Base-by-base conservation (phyloP, 2,797 vertebrate species). In the Otus scops region DNA sequence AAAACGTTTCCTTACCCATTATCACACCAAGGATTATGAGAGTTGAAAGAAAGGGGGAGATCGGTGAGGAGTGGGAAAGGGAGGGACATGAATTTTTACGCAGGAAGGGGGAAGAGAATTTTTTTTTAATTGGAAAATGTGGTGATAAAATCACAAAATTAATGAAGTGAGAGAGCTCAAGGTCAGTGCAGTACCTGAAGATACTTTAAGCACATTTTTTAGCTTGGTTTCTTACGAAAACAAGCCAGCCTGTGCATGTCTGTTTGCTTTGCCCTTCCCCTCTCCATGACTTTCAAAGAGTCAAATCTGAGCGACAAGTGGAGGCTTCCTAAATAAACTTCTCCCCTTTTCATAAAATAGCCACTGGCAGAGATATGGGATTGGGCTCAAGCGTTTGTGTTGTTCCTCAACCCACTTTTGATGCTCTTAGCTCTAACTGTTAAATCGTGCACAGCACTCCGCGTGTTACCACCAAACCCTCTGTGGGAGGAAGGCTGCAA, bases 111-210 rank as follows among this genome's bases (percentile, higher is more conserved):
- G 22, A 88, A 88, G 19, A 80, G 22, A 74, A 28, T 28, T 39
- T 39, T 60, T 88, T 89, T 91, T 88, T 48, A 92, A 77, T 95
- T 95, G 80, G 64, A 85, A 96, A 92, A 68, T 64, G 13, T 51
- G 41, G 71, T 67, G 86, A 94, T 93, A 96, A 96, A 92, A 96
- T 92, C 92, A 91, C 57, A 87, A 73, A 91, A 93, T 85, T 96
- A 97, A 93, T 87, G 80, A 91, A 90, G 39, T 60, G 45, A 51
- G 53, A 84, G 54, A 94, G 38, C 77, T 95, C 90, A 91, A 96
- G 88, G 88, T 94, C 86, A 93, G 24, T 57, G 64, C 80, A 54
- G 48, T 50, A 94, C 11, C 48, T 16, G 8, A 74, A 80, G 56
- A 84, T 61, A 85, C 41, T 86, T 92, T 43, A 77, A 75, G 81